Conservation (phyloP, 92 coral and sea anemone species). For the Umimayanthus kanabou region DNA sequence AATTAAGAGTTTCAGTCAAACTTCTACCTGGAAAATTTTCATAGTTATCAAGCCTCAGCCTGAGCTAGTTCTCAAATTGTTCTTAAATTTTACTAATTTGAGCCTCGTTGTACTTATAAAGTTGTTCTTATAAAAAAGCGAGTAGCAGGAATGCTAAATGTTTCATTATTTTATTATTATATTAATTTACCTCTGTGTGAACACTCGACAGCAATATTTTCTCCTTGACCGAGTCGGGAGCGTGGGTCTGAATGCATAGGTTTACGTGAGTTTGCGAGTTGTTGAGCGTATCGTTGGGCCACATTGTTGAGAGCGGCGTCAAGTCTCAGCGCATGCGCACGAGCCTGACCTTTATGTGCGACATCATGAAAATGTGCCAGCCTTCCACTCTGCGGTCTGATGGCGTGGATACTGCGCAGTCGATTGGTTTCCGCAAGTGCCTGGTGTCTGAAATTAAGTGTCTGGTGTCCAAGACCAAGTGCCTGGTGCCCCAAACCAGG, state of each 20-base stretch:
- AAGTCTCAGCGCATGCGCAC: not conserved
- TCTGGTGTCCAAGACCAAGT: no score
- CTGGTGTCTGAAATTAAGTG: not conserved
- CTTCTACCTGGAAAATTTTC: no score
- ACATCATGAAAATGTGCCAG: not conserved
- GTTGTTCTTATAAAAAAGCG: no score
- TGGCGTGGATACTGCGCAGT: slow-evolving; percentile 27
- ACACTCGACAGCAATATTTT: slow-evolving; percentile 38
- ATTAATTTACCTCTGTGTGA: not conserved
- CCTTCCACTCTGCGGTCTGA: not conserved
- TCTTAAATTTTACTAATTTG: no score
- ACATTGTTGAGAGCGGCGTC: slow-evolving; percentile 9
- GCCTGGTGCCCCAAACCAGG: no score
- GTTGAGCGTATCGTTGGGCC: slow-evolving; percentile 29
- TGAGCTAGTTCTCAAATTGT: no score
- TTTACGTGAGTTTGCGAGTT: slow-evolving; percentile 8
- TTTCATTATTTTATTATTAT: no score
- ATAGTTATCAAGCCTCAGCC: no score
- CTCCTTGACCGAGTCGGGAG: slow-evolving; percentile 40
- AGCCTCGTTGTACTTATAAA: no score
- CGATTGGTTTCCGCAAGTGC: slow-evolving; percentile 28
- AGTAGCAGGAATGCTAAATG: no score
- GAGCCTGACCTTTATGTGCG: not conserved
- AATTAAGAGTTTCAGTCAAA: no score
- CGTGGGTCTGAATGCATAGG: slow-evolving; percentile 23